phyloP scores from a whole-genome alignment of 1,140 invertebrate species.

The Augochlora pura region DNA sequence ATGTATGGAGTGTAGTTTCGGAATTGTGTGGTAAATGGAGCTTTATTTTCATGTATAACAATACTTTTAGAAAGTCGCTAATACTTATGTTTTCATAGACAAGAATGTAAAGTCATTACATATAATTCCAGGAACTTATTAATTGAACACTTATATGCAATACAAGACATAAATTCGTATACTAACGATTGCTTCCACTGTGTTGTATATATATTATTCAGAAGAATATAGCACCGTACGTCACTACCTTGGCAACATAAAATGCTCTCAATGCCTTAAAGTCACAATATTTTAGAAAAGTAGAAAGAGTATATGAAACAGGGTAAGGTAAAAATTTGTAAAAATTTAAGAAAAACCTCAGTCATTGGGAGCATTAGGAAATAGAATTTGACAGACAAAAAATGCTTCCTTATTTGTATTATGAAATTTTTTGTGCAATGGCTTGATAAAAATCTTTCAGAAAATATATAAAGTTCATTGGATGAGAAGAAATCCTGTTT shows the following conservation, averaged over 20 bases:
- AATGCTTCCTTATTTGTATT: constrained; percentile 16
- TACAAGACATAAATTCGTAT: constrained; percentile 27
- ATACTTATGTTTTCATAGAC: constrained; percentile 11
- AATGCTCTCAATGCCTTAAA: constrained; percentile 23
- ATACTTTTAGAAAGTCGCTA: constrained; percentile 19
- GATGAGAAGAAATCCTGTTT: constrained; percentile 29
- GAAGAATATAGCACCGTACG: constrained; percentile 36
- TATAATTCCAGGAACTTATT: constrained; percentile 44
- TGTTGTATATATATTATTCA: constrained; percentile 32
- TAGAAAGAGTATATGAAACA: not conserved
- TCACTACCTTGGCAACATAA: constrained; percentile 16
- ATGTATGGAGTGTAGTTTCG: constrained; percentile 9
- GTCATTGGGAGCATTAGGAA: constrained; percentile 18
- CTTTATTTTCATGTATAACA: constrained; percentile 34
- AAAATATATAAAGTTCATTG: constrained; percentile 41
- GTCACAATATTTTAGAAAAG: constrained; percentile 11
- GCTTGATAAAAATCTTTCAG: constrained; percentile 32
- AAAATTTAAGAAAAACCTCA: constrained; percentile 11
- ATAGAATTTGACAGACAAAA: constrained; percentile 20
- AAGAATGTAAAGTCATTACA: constrained; percentile 28
- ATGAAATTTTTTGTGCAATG: constrained; percentile 13
- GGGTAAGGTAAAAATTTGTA: not conserved
- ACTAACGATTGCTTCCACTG: constrained; percentile 11
- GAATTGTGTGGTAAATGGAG: constrained; percentile 17
- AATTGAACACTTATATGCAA: constrained; percentile 35